Evolutionary conservation across 2,797 vertebrate genomes (phyloP), one percentile per base, ranked within the genome.

Genomic region (Alosa sapidissima): DNA sequence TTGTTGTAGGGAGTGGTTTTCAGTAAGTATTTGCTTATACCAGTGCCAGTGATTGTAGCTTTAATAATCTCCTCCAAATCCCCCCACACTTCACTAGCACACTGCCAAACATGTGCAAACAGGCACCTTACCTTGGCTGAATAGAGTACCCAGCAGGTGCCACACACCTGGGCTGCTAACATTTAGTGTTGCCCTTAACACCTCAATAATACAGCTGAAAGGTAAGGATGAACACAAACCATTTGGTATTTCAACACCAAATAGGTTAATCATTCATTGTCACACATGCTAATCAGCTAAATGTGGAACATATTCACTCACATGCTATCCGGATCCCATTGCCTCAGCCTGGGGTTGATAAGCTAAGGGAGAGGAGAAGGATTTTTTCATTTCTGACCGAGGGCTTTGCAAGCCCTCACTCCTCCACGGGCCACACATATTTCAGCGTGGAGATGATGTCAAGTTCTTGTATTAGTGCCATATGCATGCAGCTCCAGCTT

Each of bases 401-500:
- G 41, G 72, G 72, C 36, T 78, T 47, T 47, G 36, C 36, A 47
- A 21, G 72, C 72, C 33, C 16, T 21, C 16, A 47, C 72, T 47
- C 6, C 84, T 88, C 84, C 87, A 87, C 85, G 83, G 87, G 90
- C 83, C 85, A 85, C 91, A 89, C 87, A 91, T 89, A 91, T 92
- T 92, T 92, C 83, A 87, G 75, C 89, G 87, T 89, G 91, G 91
- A 93, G 93, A 93, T 94, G 90, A 95, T 94, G 93, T 94, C 93
- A 94, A 90, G 92, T 93, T 91, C 90, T 86, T 89, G 88, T 93
- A 92, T 92, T 94, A 89, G 90, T 91, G 93, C 94, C 93, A 91
- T 92, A 92, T 93, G 93, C 91, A 92, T 92, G 87, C 91, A 92
- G 88, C 92, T 91, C 92, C 92, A 91, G 90, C 91, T 87, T 91